phyloP scores from a whole-genome alignment of 2,888 invertebrate genomes.

The Euplagia quadripunctaria region DNA sequence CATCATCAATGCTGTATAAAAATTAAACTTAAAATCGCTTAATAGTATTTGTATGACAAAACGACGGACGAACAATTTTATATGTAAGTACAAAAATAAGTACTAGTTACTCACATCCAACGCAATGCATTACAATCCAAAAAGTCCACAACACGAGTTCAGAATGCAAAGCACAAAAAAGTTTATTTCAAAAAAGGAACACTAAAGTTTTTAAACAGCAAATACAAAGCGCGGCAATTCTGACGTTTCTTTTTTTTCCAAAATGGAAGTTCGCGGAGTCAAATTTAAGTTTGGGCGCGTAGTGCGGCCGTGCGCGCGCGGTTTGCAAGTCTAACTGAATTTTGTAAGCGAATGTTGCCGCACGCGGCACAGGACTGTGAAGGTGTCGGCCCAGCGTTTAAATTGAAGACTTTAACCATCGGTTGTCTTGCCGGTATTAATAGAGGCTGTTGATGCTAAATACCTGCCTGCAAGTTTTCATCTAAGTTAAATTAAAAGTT shows the following conservation, averaged over 20 bases:
- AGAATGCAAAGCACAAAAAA: slow-evolving; percentile 62
- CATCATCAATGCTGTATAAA: neutral
- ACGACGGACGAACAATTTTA: slow-evolving; percentile 80
- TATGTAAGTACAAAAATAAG: slow-evolving; percentile 42
- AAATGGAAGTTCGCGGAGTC: slow-evolving; percentile 66
- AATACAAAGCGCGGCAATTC: slow-evolving; percentile 51
- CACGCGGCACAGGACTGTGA: slow-evolving; percentile 74
- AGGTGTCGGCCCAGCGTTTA: slow-evolving; percentile 73
- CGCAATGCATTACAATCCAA: slow-evolving; percentile 83
- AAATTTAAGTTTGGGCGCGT: slow-evolving; percentile 81
- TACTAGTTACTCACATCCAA: slow-evolving; percentile 80
- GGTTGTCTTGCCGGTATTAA: slow-evolving; percentile 46
- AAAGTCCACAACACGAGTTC: slow-evolving; percentile 69
- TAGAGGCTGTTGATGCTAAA: slow-evolving; percentile 45
- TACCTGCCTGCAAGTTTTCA: slow-evolving; percentile 27
- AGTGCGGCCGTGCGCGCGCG: slow-evolving; percentile 82
- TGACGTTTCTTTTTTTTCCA: slow-evolving; percentile 58
- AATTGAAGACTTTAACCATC: slow-evolving; percentile 56
- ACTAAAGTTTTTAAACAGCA: slow-evolving; percentile 33
- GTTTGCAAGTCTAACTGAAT: slow-evolving; percentile 83
- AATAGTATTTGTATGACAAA: neutral
- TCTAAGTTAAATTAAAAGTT: slow-evolving; percentile 8
- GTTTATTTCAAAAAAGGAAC: slow-evolving; percentile 50
- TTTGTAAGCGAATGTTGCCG: slow-evolving; percentile 80
- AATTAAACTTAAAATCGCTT: neutral